phyloP scores from a whole-genome alignment of 2,113 vertebrate genomes.

The Scolopax mira region DNA sequence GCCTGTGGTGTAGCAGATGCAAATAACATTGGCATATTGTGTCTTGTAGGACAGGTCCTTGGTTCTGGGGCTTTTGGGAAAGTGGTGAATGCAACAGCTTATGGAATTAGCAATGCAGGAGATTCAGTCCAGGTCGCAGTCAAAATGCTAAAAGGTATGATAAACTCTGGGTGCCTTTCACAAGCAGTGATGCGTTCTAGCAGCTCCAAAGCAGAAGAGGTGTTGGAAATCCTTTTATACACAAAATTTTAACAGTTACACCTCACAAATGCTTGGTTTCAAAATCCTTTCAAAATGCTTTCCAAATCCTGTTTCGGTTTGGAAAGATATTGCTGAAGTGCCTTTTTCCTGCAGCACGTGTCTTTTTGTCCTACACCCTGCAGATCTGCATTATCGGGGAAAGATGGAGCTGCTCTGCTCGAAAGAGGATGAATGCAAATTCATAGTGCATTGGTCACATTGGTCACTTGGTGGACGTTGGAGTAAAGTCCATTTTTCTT shows the following conservation, averaged over 20 bases:
- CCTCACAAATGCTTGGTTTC: neutral
- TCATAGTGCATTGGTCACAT: neutral
- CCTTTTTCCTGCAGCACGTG: fast-evolving
- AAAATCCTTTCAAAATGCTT: neutral
- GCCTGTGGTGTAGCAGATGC: neutral
- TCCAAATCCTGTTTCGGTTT: neutral
- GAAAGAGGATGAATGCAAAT: neutral
- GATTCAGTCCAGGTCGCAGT: conserved; percentile 91
- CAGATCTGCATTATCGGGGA: neutral
- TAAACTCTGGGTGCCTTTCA: neutral
- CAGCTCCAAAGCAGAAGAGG: neutral
- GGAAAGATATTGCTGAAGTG: neutral
- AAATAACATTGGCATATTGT: neutral
- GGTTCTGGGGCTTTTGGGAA: conserved; percentile 96
- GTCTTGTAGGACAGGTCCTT: conserved; percentile 82
- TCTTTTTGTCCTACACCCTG: neutral
- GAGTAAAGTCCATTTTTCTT: neutral
- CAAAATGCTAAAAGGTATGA: conserved; percentile 96
- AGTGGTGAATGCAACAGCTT: conserved; percentile 91
- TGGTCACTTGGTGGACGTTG: neutral
- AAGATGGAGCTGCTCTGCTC: neutral
- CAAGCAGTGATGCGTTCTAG: neutral
- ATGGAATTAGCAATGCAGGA: conserved; percentile 85
- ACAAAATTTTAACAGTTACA: neutral
- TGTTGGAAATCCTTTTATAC: neutral